phyloP scores from a whole-genome alignment of 1,140 invertebrate genomes.

The Maniola jurtina region DNA sequence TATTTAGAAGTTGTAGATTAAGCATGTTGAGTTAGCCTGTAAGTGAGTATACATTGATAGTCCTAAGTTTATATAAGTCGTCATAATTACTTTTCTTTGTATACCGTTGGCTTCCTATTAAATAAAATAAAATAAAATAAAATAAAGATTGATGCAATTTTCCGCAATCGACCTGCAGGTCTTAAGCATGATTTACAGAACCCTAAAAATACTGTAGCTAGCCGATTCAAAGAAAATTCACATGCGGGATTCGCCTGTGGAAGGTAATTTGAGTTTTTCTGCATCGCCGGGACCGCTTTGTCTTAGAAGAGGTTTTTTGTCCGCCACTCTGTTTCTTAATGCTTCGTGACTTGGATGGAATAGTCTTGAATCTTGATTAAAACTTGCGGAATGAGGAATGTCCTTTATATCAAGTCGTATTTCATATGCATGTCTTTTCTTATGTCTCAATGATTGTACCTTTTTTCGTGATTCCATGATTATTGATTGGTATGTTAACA shows the following conservation, averaged over 20 bases:
- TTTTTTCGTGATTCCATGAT: too few species aligned
- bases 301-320: constrained; percentile 50
- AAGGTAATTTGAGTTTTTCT: constrained; percentile 65
- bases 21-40: too few species aligned
- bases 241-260: constrained; percentile 47
- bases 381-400: neutral
- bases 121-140: too few species aligned
- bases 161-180: too few species aligned
- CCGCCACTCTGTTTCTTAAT: constrained; percentile 42
- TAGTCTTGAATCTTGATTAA: constrained; percentile 40
- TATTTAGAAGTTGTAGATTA: too few species aligned
- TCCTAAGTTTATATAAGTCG: too few species aligned
- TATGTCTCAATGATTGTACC: neutral
- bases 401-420: neutral
- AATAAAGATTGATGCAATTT: too few species aligned
- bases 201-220: constrained; percentile 7
- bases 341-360: constrained; percentile 25
- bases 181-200: too few species aligned
- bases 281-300: constrained; percentile 45
- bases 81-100: too few species aligned
- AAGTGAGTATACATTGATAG: too few species aligned
- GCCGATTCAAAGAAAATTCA: constrained; percentile 39
- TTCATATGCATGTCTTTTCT: neutral
- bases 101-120: too few species aligned
- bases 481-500: too few species aligned